Base-by-base conservation (phyloP, 2,797 vertebrate species). In the Gymnopithys bicolor region DNA sequence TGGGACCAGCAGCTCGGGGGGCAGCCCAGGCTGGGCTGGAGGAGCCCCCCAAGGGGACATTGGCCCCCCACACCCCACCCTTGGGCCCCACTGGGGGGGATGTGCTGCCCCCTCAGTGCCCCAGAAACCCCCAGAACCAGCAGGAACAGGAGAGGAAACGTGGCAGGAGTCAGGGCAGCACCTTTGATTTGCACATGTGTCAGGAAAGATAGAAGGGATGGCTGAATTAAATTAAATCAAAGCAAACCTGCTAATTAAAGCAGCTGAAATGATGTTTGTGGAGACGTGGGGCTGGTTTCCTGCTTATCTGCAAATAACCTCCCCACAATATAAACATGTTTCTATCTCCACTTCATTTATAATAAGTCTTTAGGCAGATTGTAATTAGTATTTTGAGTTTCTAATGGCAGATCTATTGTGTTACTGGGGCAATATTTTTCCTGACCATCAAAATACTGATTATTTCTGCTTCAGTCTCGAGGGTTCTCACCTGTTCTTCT, bases 231-330 rank as follows among this genome's bases (percentile, higher is more conserved):
- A 96, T 95, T 87, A 95, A 97, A 94, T 83, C 93, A 94, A 86
- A 96, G 88, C 77, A 96, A 95, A 94, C 71, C 80, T 81, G 88
- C 87, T 96, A 95, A 97, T 90, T 95, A 95, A 96, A 96, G 77
- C 70, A 93, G 78, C 89, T 97, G 91, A 96, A 97, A 83, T 94
- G 73, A 95, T 93, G 91, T 90, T 94, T 96, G 76, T 80, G 85
- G 96, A 96, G 91, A 97, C 58, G 37, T 89, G 55, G 87, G 84
- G 93, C 94, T 84, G 79, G 70, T 96, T 95, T 92, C 66, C 87
- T 89, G 69, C 90, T 85, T 95, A 83, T 92, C 83, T 96, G 84
- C 92, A 97, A 97, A 87, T 95, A 94, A 86, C 75, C 64, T 95
- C 67, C 89, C 73, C 60, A 60, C 63, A 95, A 96, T 90, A 89